Conservation (phyloP, 2,113 vertebrate species). For the Bothrops jararaca region DNA sequence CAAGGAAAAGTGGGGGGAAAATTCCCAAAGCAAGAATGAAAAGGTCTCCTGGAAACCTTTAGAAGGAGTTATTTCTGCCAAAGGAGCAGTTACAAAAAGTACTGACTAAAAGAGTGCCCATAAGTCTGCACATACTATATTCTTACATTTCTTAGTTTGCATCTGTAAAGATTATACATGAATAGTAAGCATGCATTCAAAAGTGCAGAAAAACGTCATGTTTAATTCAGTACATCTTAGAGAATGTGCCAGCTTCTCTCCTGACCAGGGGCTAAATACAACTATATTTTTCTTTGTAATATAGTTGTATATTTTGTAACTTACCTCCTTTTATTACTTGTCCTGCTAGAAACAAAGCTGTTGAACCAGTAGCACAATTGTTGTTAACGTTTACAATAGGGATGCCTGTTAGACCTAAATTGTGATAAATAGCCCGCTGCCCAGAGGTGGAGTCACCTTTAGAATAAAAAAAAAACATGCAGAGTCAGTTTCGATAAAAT, state of each 20-base stretch:
- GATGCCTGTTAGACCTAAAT: conserved; percentile 91
- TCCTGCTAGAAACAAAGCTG: conserved; percentile 87
- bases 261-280: background rate
- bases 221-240: background rate
- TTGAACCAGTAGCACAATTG: conserved; percentile 94
- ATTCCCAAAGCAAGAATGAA: background rate
- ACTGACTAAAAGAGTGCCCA: background rate
- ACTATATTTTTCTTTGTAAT: background rate
- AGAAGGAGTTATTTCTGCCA: background rate
- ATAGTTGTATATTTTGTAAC: too few species aligned
- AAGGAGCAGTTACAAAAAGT: background rate
- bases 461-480: background rate
- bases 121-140: background rate
- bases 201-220: background rate
- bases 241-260: background rate
- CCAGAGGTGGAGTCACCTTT: conserved; percentile 90
- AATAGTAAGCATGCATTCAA: background rate
- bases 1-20: background rate
- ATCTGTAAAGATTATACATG: background rate
- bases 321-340: conserved; percentile 89
- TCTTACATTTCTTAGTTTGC: background rate
- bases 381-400: conserved; percentile 96
- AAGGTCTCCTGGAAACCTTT: background rate
- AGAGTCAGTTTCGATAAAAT: background rate
- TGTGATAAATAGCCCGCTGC: conserved; percentile 92